These are phyloP conservation scores for Ophthalmotilapia sp. DNA, from an alignment of 2,113 vertebrate genomes.

Conservation along the genomic window DNA sequence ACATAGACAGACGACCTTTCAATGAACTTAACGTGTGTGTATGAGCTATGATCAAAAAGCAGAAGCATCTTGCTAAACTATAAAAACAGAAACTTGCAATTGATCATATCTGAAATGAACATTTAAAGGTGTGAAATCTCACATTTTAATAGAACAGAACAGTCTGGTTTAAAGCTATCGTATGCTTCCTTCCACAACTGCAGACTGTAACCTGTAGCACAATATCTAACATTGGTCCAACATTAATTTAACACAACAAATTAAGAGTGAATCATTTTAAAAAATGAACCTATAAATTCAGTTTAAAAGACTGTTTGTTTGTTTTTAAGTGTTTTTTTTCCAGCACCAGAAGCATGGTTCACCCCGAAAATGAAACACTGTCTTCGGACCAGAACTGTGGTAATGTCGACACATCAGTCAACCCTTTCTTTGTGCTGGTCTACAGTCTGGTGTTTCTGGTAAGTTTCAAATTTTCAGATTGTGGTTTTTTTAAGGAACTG, in stretches of 20 bases:
- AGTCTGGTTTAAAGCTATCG: no score
- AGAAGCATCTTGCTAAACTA: no score
- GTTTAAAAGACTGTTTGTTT: background rate
- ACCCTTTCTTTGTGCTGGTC: background rate
- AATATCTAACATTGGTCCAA: background rate
- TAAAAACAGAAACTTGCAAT: no score
- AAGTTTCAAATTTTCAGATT: accelerated
- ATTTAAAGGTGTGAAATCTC: no score
- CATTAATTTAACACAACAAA: background rate
- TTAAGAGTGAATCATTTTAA: background rate
- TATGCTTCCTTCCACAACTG: background rate
- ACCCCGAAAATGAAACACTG: background rate
- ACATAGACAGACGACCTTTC: no score
- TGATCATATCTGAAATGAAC: no score
- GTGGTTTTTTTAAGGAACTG: no score
- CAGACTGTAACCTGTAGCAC: background rate
- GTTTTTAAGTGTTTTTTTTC: background rate
- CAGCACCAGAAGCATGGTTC: background rate
- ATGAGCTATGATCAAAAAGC: no score
- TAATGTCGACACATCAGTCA: accelerated
- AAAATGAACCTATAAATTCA: background rate
- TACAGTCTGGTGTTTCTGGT: background rate
- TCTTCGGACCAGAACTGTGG: background rate
- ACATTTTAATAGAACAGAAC: background rate
- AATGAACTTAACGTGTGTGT: no score